A percentile compares a stretch with the other conserved stretches of the same genome.
phyloP scores from a whole-genome alignment of 35 echinoderm and acorn worm genomes.

The Lytechinus pictus region DNA sequence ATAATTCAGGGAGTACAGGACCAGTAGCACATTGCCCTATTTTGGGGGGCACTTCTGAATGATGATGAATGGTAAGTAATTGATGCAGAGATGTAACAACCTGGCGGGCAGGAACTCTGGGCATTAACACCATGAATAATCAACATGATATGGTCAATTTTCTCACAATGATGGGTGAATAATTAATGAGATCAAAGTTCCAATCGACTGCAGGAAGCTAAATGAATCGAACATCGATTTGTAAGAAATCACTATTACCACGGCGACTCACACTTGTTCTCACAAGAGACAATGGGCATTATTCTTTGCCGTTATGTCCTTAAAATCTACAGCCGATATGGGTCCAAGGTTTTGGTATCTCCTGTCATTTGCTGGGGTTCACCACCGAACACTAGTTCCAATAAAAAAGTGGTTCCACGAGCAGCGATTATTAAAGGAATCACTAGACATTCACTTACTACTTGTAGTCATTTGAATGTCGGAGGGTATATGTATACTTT shows the following conservation, averaged over 20 bases:
- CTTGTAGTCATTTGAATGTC: no score
- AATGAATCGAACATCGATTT: slow-evolving; percentile 1
- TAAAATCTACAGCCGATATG: background rate
- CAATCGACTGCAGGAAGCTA: background rate
- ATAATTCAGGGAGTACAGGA: slow-evolving; percentile 3
- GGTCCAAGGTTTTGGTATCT: background rate
- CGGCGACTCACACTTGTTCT: background rate
- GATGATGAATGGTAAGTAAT: background rate
- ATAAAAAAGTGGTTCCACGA: background rate
- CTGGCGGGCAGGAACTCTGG: background rate
- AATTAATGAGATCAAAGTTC: slow-evolving; percentile 18
- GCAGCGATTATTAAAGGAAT: background rate
- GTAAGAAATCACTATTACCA: slow-evolving; percentile 31
- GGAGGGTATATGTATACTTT: no score
- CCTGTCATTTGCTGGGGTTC: background rate
- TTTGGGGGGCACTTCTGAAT: background rate
- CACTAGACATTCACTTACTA: background rate
- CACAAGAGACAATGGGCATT: background rate
- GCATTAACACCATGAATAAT: background rate
- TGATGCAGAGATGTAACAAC: background rate
- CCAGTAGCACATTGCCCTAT: background rate
- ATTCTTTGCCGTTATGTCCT: background rate
- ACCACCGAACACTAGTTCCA: slow-evolving; percentile 8
- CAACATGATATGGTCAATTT: slow-evolving; percentile 40
- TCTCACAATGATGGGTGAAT: slow-evolving; percentile 16